These are phyloP conservation scores for Kryptolebias marmoratus DNA, from an alignment of 2,113 vertebrate genomes.

Conservation along the genomic window DNA sequence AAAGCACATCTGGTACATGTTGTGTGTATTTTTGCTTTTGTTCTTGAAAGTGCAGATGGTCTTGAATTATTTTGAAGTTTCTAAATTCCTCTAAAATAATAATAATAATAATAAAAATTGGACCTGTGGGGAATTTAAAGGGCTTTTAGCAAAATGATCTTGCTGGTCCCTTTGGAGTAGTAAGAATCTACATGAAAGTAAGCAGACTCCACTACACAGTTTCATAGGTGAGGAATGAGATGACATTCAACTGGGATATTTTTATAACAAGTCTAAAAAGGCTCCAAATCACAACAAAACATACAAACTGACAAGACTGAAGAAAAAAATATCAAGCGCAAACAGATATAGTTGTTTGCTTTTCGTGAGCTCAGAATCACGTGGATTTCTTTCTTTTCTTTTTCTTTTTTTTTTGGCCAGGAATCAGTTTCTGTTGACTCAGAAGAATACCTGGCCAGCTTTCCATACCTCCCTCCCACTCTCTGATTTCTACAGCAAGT, in stretches of 20 bases:
- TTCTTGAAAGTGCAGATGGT: slow-evolving; percentile 69
- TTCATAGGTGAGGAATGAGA: too few relatives aligned
- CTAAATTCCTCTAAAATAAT: background rate
- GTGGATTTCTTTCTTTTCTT: slow-evolving; percentile 35
- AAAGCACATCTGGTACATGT: slow-evolving; percentile 80
- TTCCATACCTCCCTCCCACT: slow-evolving; percentile 65
- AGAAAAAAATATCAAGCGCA: slow-evolving; percentile 11
- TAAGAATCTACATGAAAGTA: slow-evolving; percentile 18
- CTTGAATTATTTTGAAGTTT: slow-evolving; percentile 57
- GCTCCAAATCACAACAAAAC: slow-evolving; percentile 26
- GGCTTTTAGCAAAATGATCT: slow-evolving; percentile 29
- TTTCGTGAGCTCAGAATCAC: slow-evolving; percentile 27
- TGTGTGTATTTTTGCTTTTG: slow-evolving; percentile 49
- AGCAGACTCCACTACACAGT: too few relatives aligned
- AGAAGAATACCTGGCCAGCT: slow-evolving; percentile 54
- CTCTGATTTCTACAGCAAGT: slow-evolving; percentile 55
- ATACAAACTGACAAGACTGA: slow-evolving; percentile 8
- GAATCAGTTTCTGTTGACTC: slow-evolving; percentile 58
- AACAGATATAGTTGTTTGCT: slow-evolving; percentile 14
- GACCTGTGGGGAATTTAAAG: slow-evolving; percentile 41
- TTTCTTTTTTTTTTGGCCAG: slow-evolving; percentile 17
- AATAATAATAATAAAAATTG: slow-evolving; percentile 14
- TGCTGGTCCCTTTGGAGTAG: slow-evolving; percentile 33
- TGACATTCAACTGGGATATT: background rate
- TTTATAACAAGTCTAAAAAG: background rate